Evolutionary conservation across 37 sponge, comb jelly and placozoan species (phyloP), one percentile per base, ranked within the genome.

Genomic region (Geodia barretti): DNA sequence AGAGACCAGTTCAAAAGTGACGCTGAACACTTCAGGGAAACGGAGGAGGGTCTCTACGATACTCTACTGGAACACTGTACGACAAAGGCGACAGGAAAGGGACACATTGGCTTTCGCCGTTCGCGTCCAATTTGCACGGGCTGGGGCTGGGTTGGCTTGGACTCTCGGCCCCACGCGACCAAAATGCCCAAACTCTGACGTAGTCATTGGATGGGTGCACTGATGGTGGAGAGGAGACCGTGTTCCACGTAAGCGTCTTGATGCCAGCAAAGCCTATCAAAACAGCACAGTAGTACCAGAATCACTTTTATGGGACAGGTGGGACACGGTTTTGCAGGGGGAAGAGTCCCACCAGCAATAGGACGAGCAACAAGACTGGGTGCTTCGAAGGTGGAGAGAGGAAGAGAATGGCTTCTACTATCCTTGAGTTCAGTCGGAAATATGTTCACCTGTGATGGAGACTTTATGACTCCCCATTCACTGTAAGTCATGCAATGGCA

Each of bases 121-220:
- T 66, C 32, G 67, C 34, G 86, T 86, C 8, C n/a, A 64, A n/a
- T n/a, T n/a, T n/a, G n/a, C n/a, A n/a, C n/a, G n/a, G 1, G 79
- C 43, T 67, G 68, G 47, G 86, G 75, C 31, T 86, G 84, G 84
- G 60, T 84, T 34, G 88, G 88, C 3, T 75, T 87, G 88, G 88
- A 20, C 14, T 87, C n/a, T 89, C 89, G 7, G 84, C 89, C 31
- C n/a, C n/a, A n/a, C n/a, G n/a, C n/a, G n/a, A 71, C 60, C 34
- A 84, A 84, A 42, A 66, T 62, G 25, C 83, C 83, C 84, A 19
- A 62, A 35, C 21, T 73, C 82, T 28, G 88, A 87, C 54, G 80
- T 87, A 1, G 76, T 87, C 19, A 81, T 81, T 0, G 89, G 89
- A 64, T 89, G 89, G 89, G 79, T 89, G n/a, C n/a, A n/a, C n/a